These are phyloP conservation scores for Nudaria mundana DNA, from an alignment of 2,888 invertebrate species.

Conservation along the genomic window DNA sequence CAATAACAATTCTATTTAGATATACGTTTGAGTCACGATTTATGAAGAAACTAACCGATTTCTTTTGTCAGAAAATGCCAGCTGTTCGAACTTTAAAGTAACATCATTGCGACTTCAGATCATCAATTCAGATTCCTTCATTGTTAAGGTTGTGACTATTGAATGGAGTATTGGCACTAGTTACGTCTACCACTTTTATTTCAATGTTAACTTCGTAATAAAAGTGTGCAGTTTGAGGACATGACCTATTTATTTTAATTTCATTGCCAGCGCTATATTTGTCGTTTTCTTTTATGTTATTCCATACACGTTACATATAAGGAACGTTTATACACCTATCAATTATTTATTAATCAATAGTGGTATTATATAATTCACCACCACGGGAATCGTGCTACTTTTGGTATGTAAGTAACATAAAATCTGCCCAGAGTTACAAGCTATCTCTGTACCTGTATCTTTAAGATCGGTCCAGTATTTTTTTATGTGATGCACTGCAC, in stretches of 20 bases:
- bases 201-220: not conserved
- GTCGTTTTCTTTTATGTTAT: too few species aligned
- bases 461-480: too few species aligned
- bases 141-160: not conserved
- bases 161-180: not conserved
- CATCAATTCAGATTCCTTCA: not conserved
- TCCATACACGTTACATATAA: too few species aligned
- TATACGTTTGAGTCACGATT: conserved; percentile 56
- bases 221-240: not conserved
- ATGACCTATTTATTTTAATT: not conserved
- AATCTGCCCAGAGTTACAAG: too few species aligned
- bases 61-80: conserved; percentile 37
- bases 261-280: not conserved
- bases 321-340: too few species aligned
- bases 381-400: too few species aligned
- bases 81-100: conserved; percentile 13
- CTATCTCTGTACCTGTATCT: too few species aligned
- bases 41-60: conserved; percentile 33
- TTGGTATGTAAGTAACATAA: too few species aligned
- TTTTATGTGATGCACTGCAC: too few species aligned
- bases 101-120: conserved; percentile 3
- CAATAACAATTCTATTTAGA: conserved; percentile 46
- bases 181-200: not conserved
- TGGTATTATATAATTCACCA: too few species aligned
- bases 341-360: too few species aligned